Evolutionary conservation across 2,797 vertebrate genomes (phyloP).

Genomic region (Serranus cabrilla): DNA sequence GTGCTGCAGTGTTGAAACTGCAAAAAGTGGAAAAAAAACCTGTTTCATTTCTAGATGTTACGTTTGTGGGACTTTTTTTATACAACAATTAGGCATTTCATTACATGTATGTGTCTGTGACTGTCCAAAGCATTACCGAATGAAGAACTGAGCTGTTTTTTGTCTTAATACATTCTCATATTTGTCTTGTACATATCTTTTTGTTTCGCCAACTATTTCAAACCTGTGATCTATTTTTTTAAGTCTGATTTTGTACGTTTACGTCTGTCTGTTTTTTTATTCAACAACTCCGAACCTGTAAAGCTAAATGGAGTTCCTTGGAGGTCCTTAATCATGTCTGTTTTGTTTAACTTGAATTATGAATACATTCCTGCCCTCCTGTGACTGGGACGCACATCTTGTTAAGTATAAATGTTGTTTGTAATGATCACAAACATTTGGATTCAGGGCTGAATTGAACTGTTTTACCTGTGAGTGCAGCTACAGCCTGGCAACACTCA

Average conservation of each 20-base stretch:
- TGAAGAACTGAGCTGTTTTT: slow-evolving; percentile 37
- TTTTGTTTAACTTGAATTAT: slow-evolving; percentile 41
- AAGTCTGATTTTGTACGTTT: slow-evolving; percentile 13
- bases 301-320: not conserved
- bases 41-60: slow-evolving; percentile 56
- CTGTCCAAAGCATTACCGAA: slow-evolving; percentile 27
- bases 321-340: slow-evolving; percentile 25
- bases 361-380: slow-evolving; percentile 18
- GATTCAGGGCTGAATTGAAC: slow-evolving; percentile 25
- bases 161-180: slow-evolving; percentile 33
- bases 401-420: slow-evolving; percentile 4
- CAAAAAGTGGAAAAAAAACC: slow-evolving; percentile 43
- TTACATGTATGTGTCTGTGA: slow-evolving; percentile 22
- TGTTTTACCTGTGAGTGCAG: slow-evolving; percentile 20
- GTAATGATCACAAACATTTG: slow-evolving; percentile 1
- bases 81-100: slow-evolving; percentile 35
- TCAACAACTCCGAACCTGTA: slow-evolving; percentile 12
- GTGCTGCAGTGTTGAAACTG: slow-evolving; percentile 66
- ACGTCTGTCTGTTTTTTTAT: slow-evolving; percentile 15
- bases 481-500: not conserved
- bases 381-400: slow-evolving; percentile 5
- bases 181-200: slow-evolving; percentile 46
- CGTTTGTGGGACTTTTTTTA: slow-evolving; percentile 57
- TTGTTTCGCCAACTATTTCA: slow-evolving; percentile 29
- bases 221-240: slow-evolving; percentile 41